phyloP scores from a whole-genome alignment of 2,797 vertebrate species.

The Lepilemur septentrionalis region DNA sequence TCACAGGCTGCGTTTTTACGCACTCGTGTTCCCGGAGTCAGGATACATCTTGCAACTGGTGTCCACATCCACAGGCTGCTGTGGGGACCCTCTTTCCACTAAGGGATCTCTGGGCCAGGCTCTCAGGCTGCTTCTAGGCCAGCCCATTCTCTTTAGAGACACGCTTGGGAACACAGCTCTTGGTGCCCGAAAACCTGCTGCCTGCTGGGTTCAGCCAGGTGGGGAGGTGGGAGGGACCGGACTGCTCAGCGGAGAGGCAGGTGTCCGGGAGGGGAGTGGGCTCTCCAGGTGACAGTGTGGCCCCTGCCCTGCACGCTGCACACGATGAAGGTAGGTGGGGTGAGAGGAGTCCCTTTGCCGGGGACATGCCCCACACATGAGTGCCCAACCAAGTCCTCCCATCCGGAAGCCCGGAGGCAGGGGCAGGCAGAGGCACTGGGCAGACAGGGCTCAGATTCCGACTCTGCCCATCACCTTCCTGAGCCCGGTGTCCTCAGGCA shows the following conservation, averaged over 20 bases:
- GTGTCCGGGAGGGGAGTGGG: background rate
- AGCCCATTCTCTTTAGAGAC: background rate
- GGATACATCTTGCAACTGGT: fast-evolving
- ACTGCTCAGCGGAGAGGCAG: background rate
- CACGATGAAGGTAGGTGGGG: background rate
- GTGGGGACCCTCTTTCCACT: background rate
- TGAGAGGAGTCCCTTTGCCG: background rate
- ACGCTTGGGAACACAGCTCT: background rate
- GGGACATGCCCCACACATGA: fast-evolving
- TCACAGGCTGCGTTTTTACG: background rate
- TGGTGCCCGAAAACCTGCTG: background rate
- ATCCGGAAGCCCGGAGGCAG: background rate
- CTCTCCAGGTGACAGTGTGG: background rate
- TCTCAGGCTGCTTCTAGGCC: background rate
- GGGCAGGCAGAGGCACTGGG: background rate
- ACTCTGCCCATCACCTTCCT: background rate
- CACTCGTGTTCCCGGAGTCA: background rate
- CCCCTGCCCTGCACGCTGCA: background rate
- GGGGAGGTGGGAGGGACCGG: background rate
- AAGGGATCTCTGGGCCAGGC: background rate
- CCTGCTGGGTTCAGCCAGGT: background rate
- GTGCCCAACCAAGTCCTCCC: background rate
- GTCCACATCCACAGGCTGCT: background rate
- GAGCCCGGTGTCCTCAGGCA: background rate
- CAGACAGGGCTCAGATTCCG: background rate